These are phyloP conservation scores for Glandiceps talaboti DNA, from an alignment of 53 echinoderm and acorn worm genomes.

Conservation along the genomic window DNA sequence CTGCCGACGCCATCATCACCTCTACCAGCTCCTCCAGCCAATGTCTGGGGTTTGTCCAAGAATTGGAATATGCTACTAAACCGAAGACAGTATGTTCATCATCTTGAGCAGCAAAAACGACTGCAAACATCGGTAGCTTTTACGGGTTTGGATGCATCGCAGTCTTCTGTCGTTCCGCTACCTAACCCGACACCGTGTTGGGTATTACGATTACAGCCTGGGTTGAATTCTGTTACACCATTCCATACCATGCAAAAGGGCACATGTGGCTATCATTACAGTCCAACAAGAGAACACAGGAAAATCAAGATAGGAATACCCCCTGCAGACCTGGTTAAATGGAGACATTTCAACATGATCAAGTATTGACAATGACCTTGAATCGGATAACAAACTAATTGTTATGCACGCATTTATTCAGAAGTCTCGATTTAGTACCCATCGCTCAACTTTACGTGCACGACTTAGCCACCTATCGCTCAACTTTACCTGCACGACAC, in stretches of 20 bases:
- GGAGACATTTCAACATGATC: constrained; percentile 50
- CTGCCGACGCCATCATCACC: not conserved
- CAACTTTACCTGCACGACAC: no score
- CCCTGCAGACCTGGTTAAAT: constrained; percentile 72
- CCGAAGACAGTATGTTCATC: not conserved
- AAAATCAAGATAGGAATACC: constrained; percentile 73
- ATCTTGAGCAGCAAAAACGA: not conserved
- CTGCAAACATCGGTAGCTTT: not conserved
- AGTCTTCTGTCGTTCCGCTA: constrained; percentile 1
- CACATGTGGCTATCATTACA: constrained; percentile 85
- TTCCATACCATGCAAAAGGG: constrained; percentile 74
- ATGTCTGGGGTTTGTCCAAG: not conserved
- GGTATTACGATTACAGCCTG: constrained; percentile 25
- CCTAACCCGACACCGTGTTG: not conserved
- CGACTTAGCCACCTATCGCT: no score
- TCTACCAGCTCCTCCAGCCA: not conserved
- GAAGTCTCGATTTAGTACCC: no score
- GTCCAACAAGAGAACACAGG: constrained; percentile 72
- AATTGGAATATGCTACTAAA: not conserved
- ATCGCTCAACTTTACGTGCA: no score
- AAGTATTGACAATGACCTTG: no score
- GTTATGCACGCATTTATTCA: no score
- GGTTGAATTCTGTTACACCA: constrained; percentile 67
- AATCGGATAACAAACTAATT: no score
- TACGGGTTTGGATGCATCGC: not conserved